Conservation (phyloP, 2,113 vertebrate genomes). For the Nothobranchius furzeri region DNA sequence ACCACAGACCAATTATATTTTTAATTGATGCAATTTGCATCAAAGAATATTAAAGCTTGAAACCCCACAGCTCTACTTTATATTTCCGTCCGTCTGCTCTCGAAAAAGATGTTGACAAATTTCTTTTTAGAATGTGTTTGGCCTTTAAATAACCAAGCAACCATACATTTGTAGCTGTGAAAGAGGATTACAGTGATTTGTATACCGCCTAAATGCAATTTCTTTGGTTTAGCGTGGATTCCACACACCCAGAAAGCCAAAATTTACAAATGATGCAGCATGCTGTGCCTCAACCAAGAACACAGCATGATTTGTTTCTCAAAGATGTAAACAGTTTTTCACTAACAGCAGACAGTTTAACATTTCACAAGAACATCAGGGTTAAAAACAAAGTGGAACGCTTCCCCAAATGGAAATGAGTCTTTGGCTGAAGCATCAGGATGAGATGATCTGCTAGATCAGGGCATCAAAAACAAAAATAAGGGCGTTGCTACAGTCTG, state of each 20-base stretch:
- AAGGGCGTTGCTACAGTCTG: too few relatives aligned
- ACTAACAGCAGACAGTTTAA: not conserved
- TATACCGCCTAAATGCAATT: slow-evolving; percentile 3
- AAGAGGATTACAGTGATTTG: not conserved
- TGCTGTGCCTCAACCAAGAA: not conserved
- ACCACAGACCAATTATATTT: slow-evolving; percentile 44
- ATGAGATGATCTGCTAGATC: too few relatives aligned
- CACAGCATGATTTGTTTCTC: not conserved
- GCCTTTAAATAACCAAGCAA: slow-evolving; percentile 14
- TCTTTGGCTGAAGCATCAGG: too few relatives aligned
- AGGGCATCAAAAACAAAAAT: too few relatives aligned
- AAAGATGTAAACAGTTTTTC: not conserved
- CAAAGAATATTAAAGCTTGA: slow-evolving; percentile 46
- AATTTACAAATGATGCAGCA: not conserved
- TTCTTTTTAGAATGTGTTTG: slow-evolving; percentile 28
- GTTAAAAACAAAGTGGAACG: not conserved
- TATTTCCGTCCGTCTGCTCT: slow-evolving; percentile 27
- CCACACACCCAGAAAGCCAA: not conserved
- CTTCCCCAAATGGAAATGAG: too few relatives aligned
- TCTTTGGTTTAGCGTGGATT: not conserved
- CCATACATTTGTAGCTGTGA: slow-evolving; percentile 29
- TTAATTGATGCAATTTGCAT: slow-evolving; percentile 48
- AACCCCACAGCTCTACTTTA: slow-evolving; percentile 8
- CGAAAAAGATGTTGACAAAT: slow-evolving; percentile 27
- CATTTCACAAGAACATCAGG: not conserved